Evolutionary conservation across 92 coral and sea anemone species (phyloP).

Genomic region (Scolanthus callimorphus): DNA sequence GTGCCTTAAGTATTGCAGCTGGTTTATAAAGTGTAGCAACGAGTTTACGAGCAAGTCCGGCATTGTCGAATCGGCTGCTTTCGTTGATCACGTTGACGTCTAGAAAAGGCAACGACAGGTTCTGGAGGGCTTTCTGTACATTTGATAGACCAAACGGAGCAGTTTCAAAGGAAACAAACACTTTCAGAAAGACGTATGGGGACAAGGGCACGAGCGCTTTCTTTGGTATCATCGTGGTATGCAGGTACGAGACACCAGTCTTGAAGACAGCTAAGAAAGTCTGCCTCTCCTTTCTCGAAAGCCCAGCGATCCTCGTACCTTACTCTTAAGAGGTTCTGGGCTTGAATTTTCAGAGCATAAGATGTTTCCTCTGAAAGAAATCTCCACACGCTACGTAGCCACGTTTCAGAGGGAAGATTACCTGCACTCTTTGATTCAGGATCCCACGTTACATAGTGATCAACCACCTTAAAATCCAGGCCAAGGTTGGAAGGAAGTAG

Average conservation of each 20-base stretch:
- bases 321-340: too few species aligned
- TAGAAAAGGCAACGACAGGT: constrained; percentile 30
- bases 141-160: background rate
- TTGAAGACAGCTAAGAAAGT: too few species aligned
- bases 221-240: constrained; percentile 9
- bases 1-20: constrained; percentile 7
- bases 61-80: background rate
- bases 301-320: too few species aligned
- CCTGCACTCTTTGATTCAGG: background rate
- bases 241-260: constrained; percentile 51
- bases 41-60: constrained; percentile 5
- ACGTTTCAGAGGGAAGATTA: constrained; percentile 12
- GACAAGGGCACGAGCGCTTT: constrained; percentile 13
- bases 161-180: constrained; percentile 3
- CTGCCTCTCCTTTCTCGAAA: too few species aligned
- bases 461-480: background rate
- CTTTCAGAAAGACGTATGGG: constrained; percentile 31
- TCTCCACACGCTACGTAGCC: constrained; percentile 48
- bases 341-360: too few species aligned
- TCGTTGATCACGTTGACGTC: constrained; percentile 2
- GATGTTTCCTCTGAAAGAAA: constrained; percentile 26
- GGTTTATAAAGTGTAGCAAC: constrained; percentile 37
- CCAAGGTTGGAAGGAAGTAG: constrained; percentile 9
- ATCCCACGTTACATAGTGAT: constrained; percentile 20
- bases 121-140: constrained; percentile 13